Base-by-base conservation (phyloP, 2,113 vertebrate genomes). In the Vireo altiloquus region DNA sequence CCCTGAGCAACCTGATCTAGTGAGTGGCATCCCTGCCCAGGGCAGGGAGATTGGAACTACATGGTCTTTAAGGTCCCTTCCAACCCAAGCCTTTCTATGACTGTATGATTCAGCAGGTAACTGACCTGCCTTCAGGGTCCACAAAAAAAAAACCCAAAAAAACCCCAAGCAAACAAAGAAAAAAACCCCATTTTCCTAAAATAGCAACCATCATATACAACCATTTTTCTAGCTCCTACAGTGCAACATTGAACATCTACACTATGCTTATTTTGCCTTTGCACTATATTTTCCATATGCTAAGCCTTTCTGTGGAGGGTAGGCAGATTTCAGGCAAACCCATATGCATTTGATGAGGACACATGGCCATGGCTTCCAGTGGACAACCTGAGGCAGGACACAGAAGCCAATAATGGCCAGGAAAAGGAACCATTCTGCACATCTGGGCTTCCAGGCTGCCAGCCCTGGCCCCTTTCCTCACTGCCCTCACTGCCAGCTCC, bases 311-410 rank as follows among this genome's bases (percentile, higher is more conserved):
- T 70, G 11, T n/a, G n/a, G 7, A 64, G 24, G 7, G 23, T 25
- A 57, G 35, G 19, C 0, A 0, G 25, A 31, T 63, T 81, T 60
- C 52, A 93, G 77, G 22, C 20, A 61, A 87, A 44, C 3, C 17
- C n/a, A 46, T 2, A 17, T 1, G 6, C 44, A 40, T n/a, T 39
- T 63, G 5, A 31, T 75, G 33, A 63, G 18, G 27, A 52, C 5
- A 1, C 6, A 12, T 0, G 2, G 15, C 19, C 47, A 59, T 1
- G 1, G 23, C 13, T 84, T 63, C 31, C 47, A 75, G 54, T 4
- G 27, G 31, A 49, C 50, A 83, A 28, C 24, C 15, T 37, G 30
- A 74, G 30, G 31, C 59, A 60, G 44, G 11, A 13, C 49, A 25
- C 22, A 10, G 44, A 42, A 68, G 28, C 15, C 28, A 44, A 12